Base-by-base conservation (phyloP, 2,113 vertebrate species). In the Corythoichthys intestinalis region DNA sequence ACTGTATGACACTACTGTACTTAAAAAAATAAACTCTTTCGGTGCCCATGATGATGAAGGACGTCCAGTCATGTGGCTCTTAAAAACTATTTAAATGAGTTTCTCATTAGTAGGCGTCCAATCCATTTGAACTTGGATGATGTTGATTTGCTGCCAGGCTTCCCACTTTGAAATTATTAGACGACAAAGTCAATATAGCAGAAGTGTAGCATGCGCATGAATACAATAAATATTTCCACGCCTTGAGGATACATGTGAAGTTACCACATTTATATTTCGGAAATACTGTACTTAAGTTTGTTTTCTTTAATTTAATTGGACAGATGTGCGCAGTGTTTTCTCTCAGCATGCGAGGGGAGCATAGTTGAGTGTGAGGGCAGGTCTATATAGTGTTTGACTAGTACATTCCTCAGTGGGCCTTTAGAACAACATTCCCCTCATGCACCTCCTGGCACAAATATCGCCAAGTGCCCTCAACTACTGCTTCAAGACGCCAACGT, bases 361-460 rank as follows among this genome's bases (percentile, higher is more conserved):
- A n/a, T n/a, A 63, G 63, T 77, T 49, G 74, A 74, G 72, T 70
- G 76, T 68, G 74, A 75, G 77, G 63, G 66, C 20, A 46, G 64
- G 64, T 64, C 66, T 59, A 35, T 65, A 35, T 69, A 35, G 72
- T 91, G 91, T 91, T 92, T 92, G 82, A 83, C 89, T 41, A 90
- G 86, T 67, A 70, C 88, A 92, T 92, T 91, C 89, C 88, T 77
- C 83, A 86, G 83, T 75, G 72, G 74, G 83, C 75, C 81, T 88
- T 87, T 90, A 89, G 69, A 86, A 88, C 71, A 91, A 88, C 90
- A 92, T 90, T 84, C 83, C 76, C 61, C 75, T 71, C 65, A 75
- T 58, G 62, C 57, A 75, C 84, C 81, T 78, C 72, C 71, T 70
- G 84, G 70, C 63, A 84, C 62, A 63, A 85, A 80, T 73, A 70